These are phyloP conservation scores for Argyrosomus japonicus DNA, from an alignment of 2,113 vertebrate species.

Conservation along the genomic window DNA sequence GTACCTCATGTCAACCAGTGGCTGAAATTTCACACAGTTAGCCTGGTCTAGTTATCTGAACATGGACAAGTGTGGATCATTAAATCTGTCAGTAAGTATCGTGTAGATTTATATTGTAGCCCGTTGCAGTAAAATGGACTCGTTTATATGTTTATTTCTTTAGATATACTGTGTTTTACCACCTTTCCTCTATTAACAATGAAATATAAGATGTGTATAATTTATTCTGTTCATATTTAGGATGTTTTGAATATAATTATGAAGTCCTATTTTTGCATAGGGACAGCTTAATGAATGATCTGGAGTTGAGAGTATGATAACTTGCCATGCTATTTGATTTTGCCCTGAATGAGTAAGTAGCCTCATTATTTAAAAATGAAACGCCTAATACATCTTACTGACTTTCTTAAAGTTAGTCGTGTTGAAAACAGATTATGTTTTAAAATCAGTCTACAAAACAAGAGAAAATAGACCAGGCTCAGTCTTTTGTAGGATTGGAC, in stretches of 20 bases:
- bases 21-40: neutral
- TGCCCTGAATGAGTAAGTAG: no score
- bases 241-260: neutral
- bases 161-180: neutral
- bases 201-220: no score
- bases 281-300: no score
- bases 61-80: neutral
- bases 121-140: no score
- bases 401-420: neutral
- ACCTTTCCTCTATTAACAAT: neutral
- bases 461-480: neutral
- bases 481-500: neutral
- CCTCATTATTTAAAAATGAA: neutral
- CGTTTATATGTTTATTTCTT: neutral
- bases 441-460: neutral
- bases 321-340: no score
- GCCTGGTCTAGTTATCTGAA: neutral
- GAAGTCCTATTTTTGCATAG: neutral
- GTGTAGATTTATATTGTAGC: neutral
- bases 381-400: neutral
- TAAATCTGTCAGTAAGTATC: neutral
- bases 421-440: neutral
- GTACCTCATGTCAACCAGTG: neutral
- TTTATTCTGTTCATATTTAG: neutral
- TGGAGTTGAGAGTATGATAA: no score